A percentile compares a stretch with the other conserved stretches of the same genome.
Conservation (phyloP, 2,113 vertebrate species). For the Delphinapterus leucas region DNA sequence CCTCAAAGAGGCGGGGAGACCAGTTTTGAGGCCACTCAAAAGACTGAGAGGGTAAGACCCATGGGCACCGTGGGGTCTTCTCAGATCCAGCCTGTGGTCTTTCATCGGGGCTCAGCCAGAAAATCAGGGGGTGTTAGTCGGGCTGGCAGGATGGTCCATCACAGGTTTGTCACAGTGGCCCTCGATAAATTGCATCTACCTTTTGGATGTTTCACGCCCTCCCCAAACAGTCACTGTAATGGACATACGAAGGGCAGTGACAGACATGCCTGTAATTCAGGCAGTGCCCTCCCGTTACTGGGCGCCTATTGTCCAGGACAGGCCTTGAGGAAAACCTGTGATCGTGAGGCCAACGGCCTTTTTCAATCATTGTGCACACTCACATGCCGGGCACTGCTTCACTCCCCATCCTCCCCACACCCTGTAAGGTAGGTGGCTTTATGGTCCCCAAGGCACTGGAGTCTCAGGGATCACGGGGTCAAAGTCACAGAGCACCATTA, state of each 20-base stretch:
- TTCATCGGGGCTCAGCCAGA: background rate
- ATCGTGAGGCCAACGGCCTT: background rate
- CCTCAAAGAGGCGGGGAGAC: background rate
- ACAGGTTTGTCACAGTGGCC: background rate
- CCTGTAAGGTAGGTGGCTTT: no score
- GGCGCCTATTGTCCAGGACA: background rate
- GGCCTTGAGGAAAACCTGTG: background rate
- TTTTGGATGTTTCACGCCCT: background rate
- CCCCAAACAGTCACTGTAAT: background rate
- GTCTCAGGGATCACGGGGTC: background rate
- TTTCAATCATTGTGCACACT: background rate
- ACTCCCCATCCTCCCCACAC: fast-evolving
- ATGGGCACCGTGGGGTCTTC: background rate
- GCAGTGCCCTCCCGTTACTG: background rate
- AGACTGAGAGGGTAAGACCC: background rate
- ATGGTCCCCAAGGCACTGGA: background rate
- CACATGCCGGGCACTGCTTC: background rate
- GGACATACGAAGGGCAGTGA: background rate
- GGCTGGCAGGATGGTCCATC: background rate
- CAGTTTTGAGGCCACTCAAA: background rate
- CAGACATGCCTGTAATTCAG: no score
- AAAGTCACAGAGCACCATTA: background rate
- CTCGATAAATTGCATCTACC: background rate
- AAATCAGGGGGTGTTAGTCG: fast-evolving
- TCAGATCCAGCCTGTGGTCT: background rate